phyloP scores from a whole-genome alignment of 2,888 invertebrate species.

The Tethea ocularis region DNA sequence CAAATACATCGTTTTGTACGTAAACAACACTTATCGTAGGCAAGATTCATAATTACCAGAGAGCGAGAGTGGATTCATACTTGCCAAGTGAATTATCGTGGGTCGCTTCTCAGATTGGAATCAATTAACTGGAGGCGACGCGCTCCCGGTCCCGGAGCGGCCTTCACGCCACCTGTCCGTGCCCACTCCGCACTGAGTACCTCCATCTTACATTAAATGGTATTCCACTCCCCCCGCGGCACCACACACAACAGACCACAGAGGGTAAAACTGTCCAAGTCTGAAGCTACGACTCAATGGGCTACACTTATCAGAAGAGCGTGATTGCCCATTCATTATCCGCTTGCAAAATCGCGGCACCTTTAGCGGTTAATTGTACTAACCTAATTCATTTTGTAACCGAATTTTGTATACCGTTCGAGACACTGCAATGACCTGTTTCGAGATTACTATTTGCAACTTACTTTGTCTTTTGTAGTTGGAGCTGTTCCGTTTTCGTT shows the following conservation, averaged over 20 bases:
- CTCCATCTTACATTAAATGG: constrained; percentile 17
- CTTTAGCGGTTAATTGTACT: constrained; percentile 59
- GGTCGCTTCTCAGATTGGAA: constrained; percentile 74
- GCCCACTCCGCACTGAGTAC: constrained; percentile 35
- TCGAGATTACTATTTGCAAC: constrained; percentile 30
- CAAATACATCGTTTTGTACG: constrained; percentile 11
- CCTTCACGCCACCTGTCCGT: constrained; percentile 76
- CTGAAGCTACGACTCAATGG: constrained; percentile 32
- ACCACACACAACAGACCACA: constrained; percentile 14
- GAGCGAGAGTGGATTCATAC: constrained; percentile 59
- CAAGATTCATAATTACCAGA: constrained; percentile 49
- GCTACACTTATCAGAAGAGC: constrained; percentile 50
- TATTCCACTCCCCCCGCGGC: constrained; percentile 27
- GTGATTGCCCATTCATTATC: constrained; percentile 66
- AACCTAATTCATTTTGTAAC: constrained; percentile 48
- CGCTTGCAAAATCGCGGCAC: constrained; percentile 58
- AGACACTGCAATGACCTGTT: constrained; percentile 26
- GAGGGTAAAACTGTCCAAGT: constrained; percentile 27
- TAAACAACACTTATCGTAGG: constrained; percentile 46
- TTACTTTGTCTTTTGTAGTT: constrained; percentile 19
- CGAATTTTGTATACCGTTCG: constrained; percentile 28
- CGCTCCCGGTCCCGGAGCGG: constrained; percentile 64
- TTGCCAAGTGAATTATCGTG: constrained; percentile 64
- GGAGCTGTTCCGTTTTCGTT: not conserved
- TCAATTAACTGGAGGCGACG: constrained; percentile 76